Evolutionary conservation across 2,888 invertebrate genomes (phyloP).

Genomic region (Eurois occulta): DNA sequence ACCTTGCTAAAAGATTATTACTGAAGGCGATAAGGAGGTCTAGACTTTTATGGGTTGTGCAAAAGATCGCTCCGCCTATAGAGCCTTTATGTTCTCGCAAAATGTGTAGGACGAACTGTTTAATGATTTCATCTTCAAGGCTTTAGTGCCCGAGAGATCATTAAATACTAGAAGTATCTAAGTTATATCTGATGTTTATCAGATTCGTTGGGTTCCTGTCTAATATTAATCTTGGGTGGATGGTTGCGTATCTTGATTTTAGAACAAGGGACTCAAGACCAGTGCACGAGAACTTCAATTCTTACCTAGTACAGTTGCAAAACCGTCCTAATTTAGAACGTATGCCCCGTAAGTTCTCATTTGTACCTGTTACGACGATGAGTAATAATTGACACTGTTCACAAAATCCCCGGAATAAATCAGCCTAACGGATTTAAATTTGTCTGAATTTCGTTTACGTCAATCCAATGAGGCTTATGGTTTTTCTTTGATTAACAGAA

Average conservation of each 20-base stretch:
- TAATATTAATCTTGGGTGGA: not conserved
- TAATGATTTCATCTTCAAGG: conserved; percentile 27
- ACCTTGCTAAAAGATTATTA: conserved; percentile 24
- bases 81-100: not conserved
- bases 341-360: not conserved
- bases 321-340: not conserved
- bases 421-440: not conserved
- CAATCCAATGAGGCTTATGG: not conserved
- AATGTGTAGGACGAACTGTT: conserved; percentile 13
- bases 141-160: not conserved
- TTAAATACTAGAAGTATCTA: conserved; percentile 19
- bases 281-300: not conserved
- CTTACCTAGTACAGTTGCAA: not conserved
- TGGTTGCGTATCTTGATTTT: not conserved
- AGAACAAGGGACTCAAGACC: conserved; percentile 1
- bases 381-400: not conserved
- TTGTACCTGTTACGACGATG: not conserved
- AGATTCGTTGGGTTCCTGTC: conserved; percentile 3
- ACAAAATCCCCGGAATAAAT: conserved; percentile 10
- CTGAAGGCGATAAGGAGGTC: conserved; percentile 8
- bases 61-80: not conserved
- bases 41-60: conserved; percentile 5
- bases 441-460: conserved; percentile 3
- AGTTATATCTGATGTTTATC: conserved; percentile 4
- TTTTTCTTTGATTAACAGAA: conserved; percentile 11